phyloP scores from a whole-genome alignment of 2,888 invertebrate genomes.

The Leptinotarsa rubiginosa region DNA sequence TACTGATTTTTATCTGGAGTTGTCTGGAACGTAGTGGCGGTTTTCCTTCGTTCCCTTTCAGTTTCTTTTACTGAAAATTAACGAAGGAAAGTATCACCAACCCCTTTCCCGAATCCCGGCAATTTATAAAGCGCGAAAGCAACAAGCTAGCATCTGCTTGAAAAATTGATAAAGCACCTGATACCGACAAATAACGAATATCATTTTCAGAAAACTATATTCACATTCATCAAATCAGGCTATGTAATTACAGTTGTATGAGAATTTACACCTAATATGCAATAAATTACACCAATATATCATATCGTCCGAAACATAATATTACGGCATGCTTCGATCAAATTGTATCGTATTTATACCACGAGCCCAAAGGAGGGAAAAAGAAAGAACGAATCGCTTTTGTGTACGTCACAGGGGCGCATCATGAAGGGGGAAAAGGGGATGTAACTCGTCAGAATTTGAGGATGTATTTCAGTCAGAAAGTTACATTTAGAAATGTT shows the following conservation, averaged over 20 bases:
- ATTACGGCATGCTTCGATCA: constrained; percentile 29
- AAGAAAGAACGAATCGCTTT: constrained; percentile 12
- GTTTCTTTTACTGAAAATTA: no score
- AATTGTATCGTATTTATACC: constrained; percentile 8
- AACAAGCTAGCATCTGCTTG: background rate
- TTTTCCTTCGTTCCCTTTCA: no score
- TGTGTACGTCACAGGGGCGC: background rate
- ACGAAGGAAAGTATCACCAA: no score
- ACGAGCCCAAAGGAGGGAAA: constrained; percentile 16
- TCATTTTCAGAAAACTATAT: constrained; percentile 37
- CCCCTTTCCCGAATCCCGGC: background rate
- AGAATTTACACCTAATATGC: constrained; percentile 59
- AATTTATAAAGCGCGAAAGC: background rate
- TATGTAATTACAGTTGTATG: constrained; percentile 53
- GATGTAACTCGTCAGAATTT: background rate
- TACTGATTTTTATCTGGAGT: no score
- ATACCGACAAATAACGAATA: constrained; percentile 27
- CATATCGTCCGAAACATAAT: constrained; percentile 35
- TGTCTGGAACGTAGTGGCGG: no score
- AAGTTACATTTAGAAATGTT: no score
- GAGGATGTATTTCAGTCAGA: no score
- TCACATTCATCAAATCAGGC: constrained; percentile 42
- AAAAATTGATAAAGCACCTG: constrained; percentile 8
- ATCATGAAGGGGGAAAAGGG: background rate
- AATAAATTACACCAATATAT: constrained; percentile 55